Evolutionary conservation across 64 coral and sea anemone species (phyloP), one percentile per base, ranked within the genome.

Genomic region (Pachyseris speciosa): DNA sequence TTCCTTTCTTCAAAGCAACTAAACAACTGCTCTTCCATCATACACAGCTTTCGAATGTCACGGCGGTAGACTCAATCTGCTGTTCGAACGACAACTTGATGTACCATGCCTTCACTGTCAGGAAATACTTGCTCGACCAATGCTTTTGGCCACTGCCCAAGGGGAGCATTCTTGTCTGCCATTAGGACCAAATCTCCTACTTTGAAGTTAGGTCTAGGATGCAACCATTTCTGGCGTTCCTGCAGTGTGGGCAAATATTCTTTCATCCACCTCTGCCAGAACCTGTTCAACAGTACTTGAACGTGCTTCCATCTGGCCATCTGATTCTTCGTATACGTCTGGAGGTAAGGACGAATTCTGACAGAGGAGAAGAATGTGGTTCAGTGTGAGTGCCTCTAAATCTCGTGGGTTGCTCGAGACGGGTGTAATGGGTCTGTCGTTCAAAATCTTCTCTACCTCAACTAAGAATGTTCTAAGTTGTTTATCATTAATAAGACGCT

Each of bases 81-180:
- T 9, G 91, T 93, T 73, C 75, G 86, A 10, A 87, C 39, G 15
- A 63, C 68, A n/a, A 93, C 83, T 70, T 73, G 83, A 28, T 84
- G 74, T 27, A 94, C 92, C 10, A 94, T 66, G 19, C 75, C 50
- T 58, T 72, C 86, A 57, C 12, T 76, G 43, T 83, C 75, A 1
- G 75, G 64, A 73, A 87, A 88, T 17, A 48, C 88, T 29, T 80
- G 61, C 67, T 81, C 79, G 26, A 88, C 55, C 15, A 88, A 28
- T 12, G 84, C 84, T 83, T 94, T 94, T 7, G 86, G 91, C 74
- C 91, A 88, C 31, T 87, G 32, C 27, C 84, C 91, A 48, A 67
- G 77, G 15, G 91, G 84, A 2, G 47, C 73, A 24, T 79, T 72
- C 66, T 58, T 78, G 37, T 88, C 84, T 64, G 60, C 53, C 31